These are phyloP conservation scores for Marcusenius ussheri DNA, from an alignment of 2,113 vertebrate species.

Conservation along the genomic window DNA sequence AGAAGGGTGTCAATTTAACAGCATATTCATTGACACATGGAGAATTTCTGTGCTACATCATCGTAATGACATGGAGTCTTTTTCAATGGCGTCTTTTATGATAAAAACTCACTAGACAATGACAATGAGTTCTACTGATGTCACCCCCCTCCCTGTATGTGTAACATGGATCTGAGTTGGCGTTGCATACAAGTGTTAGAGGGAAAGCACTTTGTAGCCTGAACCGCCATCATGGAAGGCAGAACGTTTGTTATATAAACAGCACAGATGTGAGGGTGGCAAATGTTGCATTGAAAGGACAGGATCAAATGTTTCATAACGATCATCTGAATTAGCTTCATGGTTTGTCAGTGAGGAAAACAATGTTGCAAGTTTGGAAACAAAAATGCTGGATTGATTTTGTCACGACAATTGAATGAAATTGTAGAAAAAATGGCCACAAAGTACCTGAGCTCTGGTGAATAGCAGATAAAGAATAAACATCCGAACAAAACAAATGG, in stretches of 20 bases:
- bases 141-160: slow-evolving; percentile 5
- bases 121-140: slow-evolving; percentile 57
- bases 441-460: not conserved
- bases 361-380: not conserved
- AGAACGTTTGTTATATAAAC: not conserved
- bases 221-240: not conserved
- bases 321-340: not conserved
- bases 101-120: slow-evolving; percentile 47
- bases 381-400: not conserved
- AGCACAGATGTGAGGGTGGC: not conserved
- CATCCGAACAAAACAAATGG: not conserved
- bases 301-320: not conserved
- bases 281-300: not conserved
- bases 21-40: slow-evolving; percentile 17
- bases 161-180: slow-evolving; percentile 38
- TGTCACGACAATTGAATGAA: not conserved
- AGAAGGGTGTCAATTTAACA: not conserved
- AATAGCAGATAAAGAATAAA: not conserved
- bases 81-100: slow-evolving; percentile 56
- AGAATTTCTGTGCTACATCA: slow-evolving; percentile 43
- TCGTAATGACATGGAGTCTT: slow-evolving; percentile 39
- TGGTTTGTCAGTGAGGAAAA: not conserved
- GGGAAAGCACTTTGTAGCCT: slow-evolving; percentile 38
- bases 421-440: not conserved
- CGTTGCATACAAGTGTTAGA: slow-evolving; percentile 48